Percentiles rank a stretch among this genome's conserved stretches.
phyloP scores from a whole-genome alignment of 2,797 vertebrate species.

The Potorous gilbertii region DNA sequence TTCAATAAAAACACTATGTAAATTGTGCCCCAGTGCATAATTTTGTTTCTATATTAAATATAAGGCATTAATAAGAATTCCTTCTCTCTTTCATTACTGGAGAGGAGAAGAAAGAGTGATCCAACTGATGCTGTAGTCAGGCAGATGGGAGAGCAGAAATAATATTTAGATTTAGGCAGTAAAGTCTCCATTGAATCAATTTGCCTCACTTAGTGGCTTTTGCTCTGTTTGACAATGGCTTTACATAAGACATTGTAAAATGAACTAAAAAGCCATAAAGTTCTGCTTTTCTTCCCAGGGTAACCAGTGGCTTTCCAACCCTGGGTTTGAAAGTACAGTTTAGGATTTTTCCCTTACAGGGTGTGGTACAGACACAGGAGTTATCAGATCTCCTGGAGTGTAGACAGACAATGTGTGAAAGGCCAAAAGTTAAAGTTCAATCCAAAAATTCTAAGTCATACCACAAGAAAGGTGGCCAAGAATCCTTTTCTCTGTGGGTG shows the following conservation, averaged over 20 bases:
- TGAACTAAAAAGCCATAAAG: conserved; percentile 76
- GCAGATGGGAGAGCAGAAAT: conserved; percentile 78
- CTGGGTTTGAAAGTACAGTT: conserved; percentile 70
- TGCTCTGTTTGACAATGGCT: conserved; percentile 73
- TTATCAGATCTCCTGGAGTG: conserved; percentile 67
- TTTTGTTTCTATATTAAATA: background rate
- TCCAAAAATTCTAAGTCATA: background rate
- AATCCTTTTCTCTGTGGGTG: background rate
- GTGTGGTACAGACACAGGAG: conserved; percentile 61
- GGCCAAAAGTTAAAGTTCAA: conserved; percentile 1
- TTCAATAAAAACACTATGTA: conserved; percentile 10
- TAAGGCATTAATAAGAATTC: conserved; percentile 36
- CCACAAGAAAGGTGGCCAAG: background rate
- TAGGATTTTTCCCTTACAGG: conserved; percentile 73
- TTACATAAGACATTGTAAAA: conserved; percentile 73
- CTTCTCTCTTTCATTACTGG: conserved; percentile 35
- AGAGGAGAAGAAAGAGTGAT: conserved; percentile 53
- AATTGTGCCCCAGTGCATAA: background rate
- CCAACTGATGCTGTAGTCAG: conserved; percentile 70
- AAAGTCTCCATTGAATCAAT: conserved; percentile 78
- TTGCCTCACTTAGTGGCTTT: conserved; percentile 74
- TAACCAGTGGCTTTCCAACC: conserved; percentile 72
- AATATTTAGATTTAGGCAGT: conserved; percentile 75
- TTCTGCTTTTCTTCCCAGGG: conserved; percentile 72
- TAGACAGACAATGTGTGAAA: conserved; percentile 77